Evolutionary conservation across 2,113 vertebrate genomes (phyloP), one percentile per base, ranked within the genome.

Genomic region (Microcebus lehilahytsara): DNA sequence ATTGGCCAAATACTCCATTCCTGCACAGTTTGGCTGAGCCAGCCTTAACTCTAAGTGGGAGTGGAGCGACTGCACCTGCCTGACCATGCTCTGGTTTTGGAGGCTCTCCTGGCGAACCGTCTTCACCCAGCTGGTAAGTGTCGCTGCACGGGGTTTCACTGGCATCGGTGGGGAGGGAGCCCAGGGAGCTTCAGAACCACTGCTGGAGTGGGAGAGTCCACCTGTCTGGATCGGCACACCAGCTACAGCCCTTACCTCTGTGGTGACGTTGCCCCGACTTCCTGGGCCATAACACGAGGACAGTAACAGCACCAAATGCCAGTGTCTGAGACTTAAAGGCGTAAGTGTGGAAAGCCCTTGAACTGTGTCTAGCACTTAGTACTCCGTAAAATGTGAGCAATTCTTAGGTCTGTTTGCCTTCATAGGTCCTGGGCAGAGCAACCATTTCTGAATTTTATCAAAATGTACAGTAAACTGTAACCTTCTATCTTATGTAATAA

Each of bases 61-160:
- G 53, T 84, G 37, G 66, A 84, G 32, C n/a, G 32, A 17, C 0
- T 0, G 2, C 11, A 10, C 17, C 8, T 19, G 81, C 40, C 37
- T 58, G 34, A 64, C 60, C 67, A 8, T 30, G 16, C 62, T 42
- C 1, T 32, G 14, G 58, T 89, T 88, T 13, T 30, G 56, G 64
- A 90, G 42, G 51, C 83, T 74, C 17, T 74, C 87, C 80, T 11
- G 23, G 49, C 40, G 49, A 9, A 37, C 22, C 13, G 11, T 32
- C 34, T 12, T 56, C 72, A 32, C 42, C 27, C 72, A 19, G n/a
- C 60, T 25, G 32, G n/a, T 20, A 27, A 34, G 49, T 30, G 79
- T 16, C 11, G 4, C 1, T 46, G 49, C 78, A 30, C 6, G 30
- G 53, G 14, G n/a, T 46, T 7, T 49, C 13, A 0, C 10, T 74